A percentile compares a stretch with the other conserved stretches of the same genome.
Evolutionary conservation across 2,888 invertebrate species (phyloP).

Genomic region (Nomada flava): DNA sequence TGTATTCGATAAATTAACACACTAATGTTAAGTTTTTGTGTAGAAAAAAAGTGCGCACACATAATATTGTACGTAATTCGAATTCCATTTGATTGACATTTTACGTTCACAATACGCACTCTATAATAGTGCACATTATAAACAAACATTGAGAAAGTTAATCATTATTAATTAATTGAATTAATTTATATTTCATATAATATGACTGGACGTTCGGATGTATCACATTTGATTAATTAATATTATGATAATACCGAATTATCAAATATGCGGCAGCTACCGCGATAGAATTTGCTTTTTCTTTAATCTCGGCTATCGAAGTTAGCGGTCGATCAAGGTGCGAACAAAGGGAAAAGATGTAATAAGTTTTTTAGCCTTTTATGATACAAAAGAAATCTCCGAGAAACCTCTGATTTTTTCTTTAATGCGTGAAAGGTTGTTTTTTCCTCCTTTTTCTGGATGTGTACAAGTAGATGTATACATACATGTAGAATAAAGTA

Average conservation of each 20-base stretch:
- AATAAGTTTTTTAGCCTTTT: background rate
- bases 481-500: conserved; percentile 8
- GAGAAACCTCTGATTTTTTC: too few species aligned
- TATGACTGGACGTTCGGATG: too few species aligned
- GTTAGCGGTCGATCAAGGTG: background rate
- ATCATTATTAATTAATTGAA: conserved; percentile 1
- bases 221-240: too few species aligned
- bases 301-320: background rate
- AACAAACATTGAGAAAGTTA: background rate
- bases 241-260: background rate
- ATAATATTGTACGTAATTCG: background rate
- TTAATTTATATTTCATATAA: background rate
- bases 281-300: background rate
- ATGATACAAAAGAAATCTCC: too few species aligned
- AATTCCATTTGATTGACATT: background rate
- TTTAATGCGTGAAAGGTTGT: too few species aligned
- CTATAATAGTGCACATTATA: background rate
- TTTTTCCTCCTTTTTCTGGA: background rate
- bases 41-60: background rate
- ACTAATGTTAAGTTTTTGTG: background rate
- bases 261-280: background rate
- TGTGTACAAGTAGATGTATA: background rate
- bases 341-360: background rate
- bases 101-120: background rate
- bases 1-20: too few species aligned